Base-by-base conservation (phyloP, 2,888 invertebrate species). In the Lypha dubia region DNA sequence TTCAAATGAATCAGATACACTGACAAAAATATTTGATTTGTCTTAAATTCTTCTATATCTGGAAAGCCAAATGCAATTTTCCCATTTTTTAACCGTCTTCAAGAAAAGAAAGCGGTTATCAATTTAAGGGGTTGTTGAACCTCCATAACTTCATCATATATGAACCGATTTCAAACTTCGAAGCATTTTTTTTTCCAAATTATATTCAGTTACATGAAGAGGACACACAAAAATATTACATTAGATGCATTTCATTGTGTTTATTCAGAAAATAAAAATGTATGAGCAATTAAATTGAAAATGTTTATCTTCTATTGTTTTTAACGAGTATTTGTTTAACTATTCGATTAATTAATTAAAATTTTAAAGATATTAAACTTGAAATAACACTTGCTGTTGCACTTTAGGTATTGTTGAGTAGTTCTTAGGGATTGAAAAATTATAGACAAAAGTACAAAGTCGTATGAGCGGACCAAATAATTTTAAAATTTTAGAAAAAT, bases 1-100 rank as follows among this genome's bases (percentile, higher is more conserved):
- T 56, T 63, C 11, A 24, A 51, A 60, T 71, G 83, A 75, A 70
- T 79, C 83, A 71, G 5, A 8, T 22, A 75, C 28, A 76, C 35
- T 56, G 44, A 56, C 44, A 44, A 17, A 56, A 28, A 24, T 56
- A 20, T 53, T 24, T n/a, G 22, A 5, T 15, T 15, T 44, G 7
- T 8, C 7, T 49, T 9, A n/a, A n/a, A n/a, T 24, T 24, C 9
- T 24, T 41, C 7, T 11, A 35, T 58, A 9, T 35, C 35, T 58
- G 35, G 35, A 58, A 1, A 15, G 28, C 56, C 15, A 20, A 11
- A 28, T 7, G 15, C 13, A 0, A 28, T 56, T 22, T n/a, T n/a
- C n/a, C n/a, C n/a, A n/a, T n/a, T n/a, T n/a, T n/a, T n/a, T n/a
- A n/a, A n/a, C n/a, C n/a, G n/a, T n/a, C n/a, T n/a, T n/a, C n/a